These are phyloP conservation scores for Florisuga fusca DNA, from an alignment of 2,797 vertebrate species.

Conservation along the genomic window DNA sequence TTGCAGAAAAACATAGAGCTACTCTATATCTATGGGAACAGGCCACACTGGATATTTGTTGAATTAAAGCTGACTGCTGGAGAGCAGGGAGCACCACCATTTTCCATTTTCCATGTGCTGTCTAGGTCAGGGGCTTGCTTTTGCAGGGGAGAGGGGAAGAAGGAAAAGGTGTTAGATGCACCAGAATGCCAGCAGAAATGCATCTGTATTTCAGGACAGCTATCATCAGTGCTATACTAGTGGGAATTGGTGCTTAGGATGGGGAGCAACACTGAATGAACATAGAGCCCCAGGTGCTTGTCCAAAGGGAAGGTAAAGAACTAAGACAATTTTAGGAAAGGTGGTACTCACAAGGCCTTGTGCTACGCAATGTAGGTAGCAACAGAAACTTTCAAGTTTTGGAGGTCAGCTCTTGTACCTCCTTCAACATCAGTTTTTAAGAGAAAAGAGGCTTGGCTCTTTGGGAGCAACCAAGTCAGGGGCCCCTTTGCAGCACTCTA, in stretches of 20 bases:
- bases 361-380: not conserved
- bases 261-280: not conserved
- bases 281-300: not conserved
- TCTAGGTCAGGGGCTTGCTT: not conserved
- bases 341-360: not conserved
- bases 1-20: slow-evolving; percentile 20
- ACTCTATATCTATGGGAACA: not conserved
- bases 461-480: not conserved
- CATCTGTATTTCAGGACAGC: not conserved
- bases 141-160: not conserved
- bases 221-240: not conserved
- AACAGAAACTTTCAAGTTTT: not conserved
- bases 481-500: not conserved
- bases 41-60: not conserved
- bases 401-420: not conserved
- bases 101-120: not conserved
- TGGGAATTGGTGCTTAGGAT: not conserved
- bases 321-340: not conserved
- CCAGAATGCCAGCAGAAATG: not conserved
- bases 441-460: not conserved
- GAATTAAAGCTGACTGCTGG: slow-evolving; percentile 37
- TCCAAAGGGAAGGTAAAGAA: not conserved
- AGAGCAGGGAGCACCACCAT: not conserved
- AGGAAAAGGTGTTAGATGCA: not conserved
- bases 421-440: not conserved